phyloP scores from a whole-genome alignment of 2,888 invertebrate genomes.

The Caenorhabditis sinica region DNA sequence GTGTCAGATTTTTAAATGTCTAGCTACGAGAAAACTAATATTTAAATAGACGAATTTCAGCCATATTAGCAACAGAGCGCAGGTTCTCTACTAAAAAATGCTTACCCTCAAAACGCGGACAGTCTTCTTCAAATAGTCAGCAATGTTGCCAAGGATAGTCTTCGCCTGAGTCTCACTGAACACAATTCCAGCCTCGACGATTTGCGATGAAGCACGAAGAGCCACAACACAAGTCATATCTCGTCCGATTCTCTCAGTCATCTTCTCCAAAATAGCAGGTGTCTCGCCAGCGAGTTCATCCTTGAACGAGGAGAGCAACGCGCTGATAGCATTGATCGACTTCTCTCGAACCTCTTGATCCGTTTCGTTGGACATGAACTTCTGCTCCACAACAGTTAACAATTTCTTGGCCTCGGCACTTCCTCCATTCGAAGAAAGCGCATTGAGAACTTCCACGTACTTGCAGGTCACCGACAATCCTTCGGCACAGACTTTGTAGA shows the following conservation, averaged over 20 bases:
- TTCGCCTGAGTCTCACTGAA: slow-evolving; percentile 13
- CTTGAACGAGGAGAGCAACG: slow-evolving; percentile 92
- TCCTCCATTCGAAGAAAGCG: background rate
- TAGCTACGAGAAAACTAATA: too few relatives aligned
- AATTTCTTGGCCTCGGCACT: slow-evolving; percentile 84
- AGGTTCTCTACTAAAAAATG: too few relatives aligned
- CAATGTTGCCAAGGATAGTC: slow-evolving; percentile 19
- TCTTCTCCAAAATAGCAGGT: slow-evolving; percentile 92
- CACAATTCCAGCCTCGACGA: slow-evolving; percentile 64
- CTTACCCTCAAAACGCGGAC: slow-evolving; percentile 51
- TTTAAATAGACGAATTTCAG: too few relatives aligned
- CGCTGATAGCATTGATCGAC: slow-evolving; percentile 94
- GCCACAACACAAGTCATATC: slow-evolving; percentile 97
- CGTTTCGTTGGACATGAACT: slow-evolving; percentile 95
- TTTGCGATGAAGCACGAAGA: slow-evolving; percentile 91
- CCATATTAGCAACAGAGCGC: too few relatives aligned
- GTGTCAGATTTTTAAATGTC: too few relatives aligned
- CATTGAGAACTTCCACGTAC: slow-evolving; percentile 49
- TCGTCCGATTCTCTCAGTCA: slow-evolving; percentile 94
- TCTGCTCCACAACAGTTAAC: slow-evolving; percentile 91
- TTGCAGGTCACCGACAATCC: slow-evolving; percentile 59
- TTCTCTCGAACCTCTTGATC: slow-evolving; percentile 98
- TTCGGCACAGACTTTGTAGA: slow-evolving; percentile 89
- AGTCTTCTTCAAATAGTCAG: slow-evolving; percentile 48
- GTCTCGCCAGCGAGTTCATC: slow-evolving; percentile 87